These are phyloP conservation scores for Drosophila melanosoma DNA, from an alignment of 2,888 invertebrate species.

Conservation along the genomic window DNA sequence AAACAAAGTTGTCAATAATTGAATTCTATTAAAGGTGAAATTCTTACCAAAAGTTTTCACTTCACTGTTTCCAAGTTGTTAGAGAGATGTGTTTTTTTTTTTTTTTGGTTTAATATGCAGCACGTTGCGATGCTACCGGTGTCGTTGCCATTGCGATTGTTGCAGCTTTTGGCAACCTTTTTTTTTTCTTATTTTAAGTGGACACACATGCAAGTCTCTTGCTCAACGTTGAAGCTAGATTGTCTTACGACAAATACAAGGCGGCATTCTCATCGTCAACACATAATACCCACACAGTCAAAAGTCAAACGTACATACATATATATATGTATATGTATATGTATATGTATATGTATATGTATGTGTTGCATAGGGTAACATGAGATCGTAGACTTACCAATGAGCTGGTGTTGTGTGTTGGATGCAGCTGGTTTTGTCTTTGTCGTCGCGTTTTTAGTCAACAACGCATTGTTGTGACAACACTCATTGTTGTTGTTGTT, in stretches of 20 bases:
- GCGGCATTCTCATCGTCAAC: conserved; percentile 29
- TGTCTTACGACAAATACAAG: conserved; percentile 16
- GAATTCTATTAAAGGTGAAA: background rate
- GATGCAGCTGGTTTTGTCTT: conserved; percentile 19
- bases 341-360: background rate
- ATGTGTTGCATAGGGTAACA: conserved; percentile 13
- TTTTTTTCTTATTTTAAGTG: conserved; percentile 57
- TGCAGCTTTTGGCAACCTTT: conserved; percentile 40
- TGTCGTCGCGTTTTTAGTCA: conserved; percentile 16
- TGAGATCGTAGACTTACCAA: conserved; percentile 20
- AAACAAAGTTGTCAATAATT: background rate
- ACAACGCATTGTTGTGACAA: conserved; percentile 58
- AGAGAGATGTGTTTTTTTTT: conserved; percentile 16
- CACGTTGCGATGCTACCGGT: conserved; percentile 24
- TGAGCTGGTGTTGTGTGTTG: conserved; percentile 5
- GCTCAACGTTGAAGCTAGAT: conserved; percentile 42
- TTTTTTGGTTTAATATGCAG: conserved; percentile 1
- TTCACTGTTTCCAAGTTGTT: conserved; percentile 22
- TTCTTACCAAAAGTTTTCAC: background rate
- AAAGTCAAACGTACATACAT: background rate
- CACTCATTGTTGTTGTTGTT: conserved; percentile 16
- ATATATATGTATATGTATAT: background rate
- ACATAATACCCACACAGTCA: conserved; percentile 16
- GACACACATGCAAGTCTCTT: conserved; percentile 49
- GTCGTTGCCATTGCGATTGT: conserved; percentile 28